Evolutionary conservation across 2,888 invertebrate genomes (phyloP), one percentile per base, ranked within the genome.

Genomic region (Bibio marci): DNA sequence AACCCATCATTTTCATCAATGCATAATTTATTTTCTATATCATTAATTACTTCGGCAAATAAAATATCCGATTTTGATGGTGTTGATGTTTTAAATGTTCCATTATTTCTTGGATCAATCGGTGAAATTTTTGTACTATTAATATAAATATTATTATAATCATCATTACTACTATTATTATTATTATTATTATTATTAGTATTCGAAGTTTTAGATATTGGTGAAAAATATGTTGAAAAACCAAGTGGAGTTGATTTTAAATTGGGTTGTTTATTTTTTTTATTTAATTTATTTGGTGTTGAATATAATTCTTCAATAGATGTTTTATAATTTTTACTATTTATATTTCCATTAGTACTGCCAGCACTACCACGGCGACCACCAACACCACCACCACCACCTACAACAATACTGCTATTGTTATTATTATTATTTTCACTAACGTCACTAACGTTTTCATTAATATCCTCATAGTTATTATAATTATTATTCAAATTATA

Each of bases 81-180:
- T 14, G 79, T 79, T 11, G 79, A 79, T 19, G 78, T 73, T 54
- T 74, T 70, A 48, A 79, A 77, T 8, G 66, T 57, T n/a, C 65
- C 67, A 8, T 66, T 57, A 47, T 65, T 67, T 44, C 74, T 60
- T 4, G 76, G 76, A 57, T 76, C 76, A 46, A 77, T 76, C 7
- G 78, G 78, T 32, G 78, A 78, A 54, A 77, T 70, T 56, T 63
- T 69, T 13, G 70, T 61, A 2, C 68, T 66, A 39, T 69, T 65
- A 38, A 64, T 57, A 17, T 32, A 15, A 17, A 15, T 13, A n/a
- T 7, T 8, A 22, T 38, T 44, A 31, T 30, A 35, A 28, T 44
- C 41, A 26, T n/a, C n/a, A 30, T 36, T 38, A 37, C 33, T 34
- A 39, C 42, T 41, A 37, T 38, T 38, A 33, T 44, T 44, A 39